Evolutionary conservation across 2,113 vertebrate genomes (phyloP).

Genomic region (Labeo catla): DNA sequence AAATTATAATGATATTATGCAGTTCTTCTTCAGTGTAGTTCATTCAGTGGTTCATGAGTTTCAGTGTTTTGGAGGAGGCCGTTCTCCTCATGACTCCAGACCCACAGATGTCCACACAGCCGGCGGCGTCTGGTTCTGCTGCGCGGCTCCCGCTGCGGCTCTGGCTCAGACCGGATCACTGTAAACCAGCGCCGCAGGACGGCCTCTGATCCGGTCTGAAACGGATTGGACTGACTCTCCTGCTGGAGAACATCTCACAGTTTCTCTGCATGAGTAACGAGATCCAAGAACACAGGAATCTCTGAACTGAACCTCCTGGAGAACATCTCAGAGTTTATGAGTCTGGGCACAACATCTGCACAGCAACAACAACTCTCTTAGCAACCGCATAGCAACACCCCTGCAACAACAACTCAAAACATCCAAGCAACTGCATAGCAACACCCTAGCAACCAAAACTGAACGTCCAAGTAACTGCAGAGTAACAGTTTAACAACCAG

Average conservation of each 20-base stretch:
- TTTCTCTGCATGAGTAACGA: not conserved
- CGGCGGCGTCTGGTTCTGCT: not conserved
- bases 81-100: not conserved
- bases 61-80: too few species aligned
- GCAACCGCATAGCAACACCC: too few species aligned
- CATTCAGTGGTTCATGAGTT: not conserved
- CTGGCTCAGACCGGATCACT: not conserved
- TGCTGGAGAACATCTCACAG: not conserved
- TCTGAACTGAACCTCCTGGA: not conserved
- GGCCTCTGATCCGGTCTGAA: not conserved
- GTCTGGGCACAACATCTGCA: too few species aligned
- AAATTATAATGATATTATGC: too few species aligned
- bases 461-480: too few species aligned
- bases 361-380: too few species aligned
- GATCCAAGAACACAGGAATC: not conserved
- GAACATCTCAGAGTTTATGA: not conserved
- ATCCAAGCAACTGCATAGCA: too few species aligned
- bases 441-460: too few species aligned
- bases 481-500: too few species aligned
- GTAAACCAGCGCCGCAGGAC: not conserved
- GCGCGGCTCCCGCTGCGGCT: not conserved
- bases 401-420: too few species aligned
- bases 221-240: not conserved
- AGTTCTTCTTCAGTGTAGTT: not conserved
- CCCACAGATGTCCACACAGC: conserved; percentile 7